Evolutionary conservation across 2,113 vertebrate species (phyloP).

Genomic region (Girardinichthys multiradiatus): DNA sequence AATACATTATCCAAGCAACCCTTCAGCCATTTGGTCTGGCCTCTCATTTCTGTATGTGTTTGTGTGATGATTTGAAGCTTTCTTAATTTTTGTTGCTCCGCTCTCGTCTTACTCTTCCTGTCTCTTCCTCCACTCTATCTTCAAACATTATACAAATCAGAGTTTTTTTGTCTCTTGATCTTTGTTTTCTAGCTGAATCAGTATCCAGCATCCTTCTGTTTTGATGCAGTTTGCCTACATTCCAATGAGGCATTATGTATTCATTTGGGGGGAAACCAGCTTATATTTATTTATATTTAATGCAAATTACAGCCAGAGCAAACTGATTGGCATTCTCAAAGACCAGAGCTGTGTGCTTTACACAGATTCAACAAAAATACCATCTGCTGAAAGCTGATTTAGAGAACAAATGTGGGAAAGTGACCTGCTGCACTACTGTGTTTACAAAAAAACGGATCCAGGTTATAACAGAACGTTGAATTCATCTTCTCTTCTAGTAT

Average conservation of each 20-base stretch:
- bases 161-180: conserved; percentile 45
- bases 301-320: background rate
- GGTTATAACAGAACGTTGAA: too few relatives aligned
- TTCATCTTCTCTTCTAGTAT: too few relatives aligned
- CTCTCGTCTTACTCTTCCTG: conserved; percentile 50
- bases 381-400: background rate
- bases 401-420: too few relatives aligned
- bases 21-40: conserved; percentile 79
- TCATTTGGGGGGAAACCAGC: background rate
- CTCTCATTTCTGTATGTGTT: conserved; percentile 42
- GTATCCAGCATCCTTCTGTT: conserved; percentile 10
- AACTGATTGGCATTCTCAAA: background rate
- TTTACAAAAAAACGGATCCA: background rate
- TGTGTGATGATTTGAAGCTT: conserved; percentile 41
- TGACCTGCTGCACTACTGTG: background rate
- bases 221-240: background rate
- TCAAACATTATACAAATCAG: conserved; percentile 61
- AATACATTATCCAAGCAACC: conserved; percentile 80
- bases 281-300: too few relatives aligned
- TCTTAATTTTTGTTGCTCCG: conserved; percentile 54
- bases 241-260: background rate
- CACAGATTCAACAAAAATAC: background rate
- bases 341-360: background rate
- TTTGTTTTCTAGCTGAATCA: conserved; percentile 29
- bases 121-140: conserved; percentile 57